A percentile compares a stretch with the other conserved stretches of the same genome.
These are phyloP conservation scores for Calonectris borealis DNA, from an alignment of 2,113 vertebrate species.

Conservation along the genomic window DNA sequence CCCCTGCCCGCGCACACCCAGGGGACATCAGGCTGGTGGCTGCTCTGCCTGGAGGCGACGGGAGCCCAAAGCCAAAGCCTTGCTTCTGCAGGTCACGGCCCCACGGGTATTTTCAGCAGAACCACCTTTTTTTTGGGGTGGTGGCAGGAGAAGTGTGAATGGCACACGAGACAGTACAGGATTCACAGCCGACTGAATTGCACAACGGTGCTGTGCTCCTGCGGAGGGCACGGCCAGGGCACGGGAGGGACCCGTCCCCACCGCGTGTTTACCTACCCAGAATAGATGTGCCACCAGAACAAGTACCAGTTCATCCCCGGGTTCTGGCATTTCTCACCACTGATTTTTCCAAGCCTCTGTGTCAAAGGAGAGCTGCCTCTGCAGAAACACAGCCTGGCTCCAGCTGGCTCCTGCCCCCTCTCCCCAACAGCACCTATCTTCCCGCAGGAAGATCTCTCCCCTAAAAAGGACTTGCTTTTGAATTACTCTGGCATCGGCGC, in stretches of 20 bases:
- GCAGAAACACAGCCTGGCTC: neutral
- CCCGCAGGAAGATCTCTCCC: neutral
- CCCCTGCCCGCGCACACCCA: neutral
- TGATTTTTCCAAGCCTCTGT: neutral
- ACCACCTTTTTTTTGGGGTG: neutral
- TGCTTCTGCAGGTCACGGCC: neutral
- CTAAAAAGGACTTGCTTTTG: neutral
- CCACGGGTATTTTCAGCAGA: neutral
- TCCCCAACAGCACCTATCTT: neutral
- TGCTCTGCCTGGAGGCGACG: rapidly evolving
- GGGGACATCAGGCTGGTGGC: neutral
- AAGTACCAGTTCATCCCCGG: neutral
- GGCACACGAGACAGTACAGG: neutral
- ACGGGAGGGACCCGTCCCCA: neutral
- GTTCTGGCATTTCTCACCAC: neutral
- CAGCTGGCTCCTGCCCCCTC: neutral
- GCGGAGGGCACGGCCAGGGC: neutral
- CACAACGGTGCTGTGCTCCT: neutral
- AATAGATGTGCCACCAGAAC: neutral
- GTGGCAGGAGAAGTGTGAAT: neutral
- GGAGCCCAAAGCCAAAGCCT: neutral
- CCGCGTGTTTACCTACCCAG: neutral
- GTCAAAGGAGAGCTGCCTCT: neutral
- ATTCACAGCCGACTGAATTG: neutral
- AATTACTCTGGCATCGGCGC: rapidly evolving